Base-by-base conservation (phyloP, 2,888 invertebrate genomes). In the Archips crataeganus region DNA sequence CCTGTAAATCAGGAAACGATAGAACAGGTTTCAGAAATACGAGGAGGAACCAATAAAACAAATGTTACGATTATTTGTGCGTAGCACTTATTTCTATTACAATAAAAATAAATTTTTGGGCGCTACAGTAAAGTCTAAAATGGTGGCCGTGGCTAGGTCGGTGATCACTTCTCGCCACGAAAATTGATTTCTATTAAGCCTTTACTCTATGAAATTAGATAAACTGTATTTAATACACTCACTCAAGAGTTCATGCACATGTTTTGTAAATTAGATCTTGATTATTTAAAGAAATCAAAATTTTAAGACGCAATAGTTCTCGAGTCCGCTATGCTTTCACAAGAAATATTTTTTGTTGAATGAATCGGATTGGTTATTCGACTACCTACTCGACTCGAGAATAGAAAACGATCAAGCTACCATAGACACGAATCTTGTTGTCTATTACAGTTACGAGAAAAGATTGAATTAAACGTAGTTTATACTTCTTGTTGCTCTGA, bases 241-340 rank as follows among this genome's bases (percentile, higher is more conserved):
- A 93, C 93, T 93, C 89, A 91, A 90, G 90, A 93, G 82, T 92
- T 90, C 89, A 92, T 94, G 90, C 89, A 93, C 94, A 94, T 94
- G 86, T 91, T 94, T 92, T 89, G 79, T 79, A 81, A 83, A 83
- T 80, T 82, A 79, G 77, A 79, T 79, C 79, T 60, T 77, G 80
- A 80, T 83, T 84, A 83, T 85, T 82, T 83, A 79, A 82, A 85
- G 79, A 84, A 87, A 85, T 79, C 82, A 80, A 81, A 85, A 79
- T 85, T 84, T 78, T 87, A 84, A 89, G 85, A 92, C 92, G 92
- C 90, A 94, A 88, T 92, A 88, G 84, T 83, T 87, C 81, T 82
- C 81, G 86, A 84, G 68, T 79, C 87, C 84, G 87, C 84, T 91
- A 89, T 86, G 92, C 93, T 93, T 93, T 93, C 92, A 92, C 92